Conservation (phyloP, 2,113 vertebrate genomes). For the Xenopus laevis region DNA sequence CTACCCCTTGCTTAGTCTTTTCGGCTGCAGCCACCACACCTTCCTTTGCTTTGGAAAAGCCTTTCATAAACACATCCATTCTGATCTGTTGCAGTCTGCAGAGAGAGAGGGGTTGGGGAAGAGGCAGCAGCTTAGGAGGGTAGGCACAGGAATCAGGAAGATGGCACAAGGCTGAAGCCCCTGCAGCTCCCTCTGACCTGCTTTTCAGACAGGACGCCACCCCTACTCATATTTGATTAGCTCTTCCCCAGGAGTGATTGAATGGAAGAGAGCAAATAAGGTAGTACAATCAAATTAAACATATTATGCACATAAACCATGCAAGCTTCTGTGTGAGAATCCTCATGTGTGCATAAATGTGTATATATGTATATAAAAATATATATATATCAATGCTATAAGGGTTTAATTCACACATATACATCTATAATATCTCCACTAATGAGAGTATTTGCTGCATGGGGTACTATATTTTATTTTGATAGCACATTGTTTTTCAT, state of each 20-base stretch:
- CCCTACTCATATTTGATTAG: conserved; percentile 36
- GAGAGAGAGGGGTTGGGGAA: conserved; percentile 4
- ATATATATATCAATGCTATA: neutral
- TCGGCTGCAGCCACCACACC: conserved; percentile 93
- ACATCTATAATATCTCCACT: too few relatives aligned
- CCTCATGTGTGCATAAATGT: too few relatives aligned
- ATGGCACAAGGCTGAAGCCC: conserved; percentile 20
- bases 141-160: conserved; percentile 7
- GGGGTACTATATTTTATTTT: too few relatives aligned
- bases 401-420: too few relatives aligned
- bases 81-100: conserved; percentile 53
- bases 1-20: conserved; percentile 94
- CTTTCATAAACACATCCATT: conserved; percentile 98
- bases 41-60: conserved; percentile 95
- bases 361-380: too few relatives aligned
- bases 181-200: conserved; percentile 40
- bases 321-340: too few relatives aligned
- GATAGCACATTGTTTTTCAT: neutral
- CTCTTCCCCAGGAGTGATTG: conserved; percentile 7
- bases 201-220: conserved; percentile 28
- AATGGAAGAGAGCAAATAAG: conserved; percentile 12
- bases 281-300: conserved; percentile 2
- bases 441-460: too few relatives aligned
- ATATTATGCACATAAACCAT: neutral
- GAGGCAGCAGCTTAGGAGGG: conserved; percentile 9